Conservation (phyloP, 2,797 vertebrate species). For the Lateolabrax maculatus region DNA sequence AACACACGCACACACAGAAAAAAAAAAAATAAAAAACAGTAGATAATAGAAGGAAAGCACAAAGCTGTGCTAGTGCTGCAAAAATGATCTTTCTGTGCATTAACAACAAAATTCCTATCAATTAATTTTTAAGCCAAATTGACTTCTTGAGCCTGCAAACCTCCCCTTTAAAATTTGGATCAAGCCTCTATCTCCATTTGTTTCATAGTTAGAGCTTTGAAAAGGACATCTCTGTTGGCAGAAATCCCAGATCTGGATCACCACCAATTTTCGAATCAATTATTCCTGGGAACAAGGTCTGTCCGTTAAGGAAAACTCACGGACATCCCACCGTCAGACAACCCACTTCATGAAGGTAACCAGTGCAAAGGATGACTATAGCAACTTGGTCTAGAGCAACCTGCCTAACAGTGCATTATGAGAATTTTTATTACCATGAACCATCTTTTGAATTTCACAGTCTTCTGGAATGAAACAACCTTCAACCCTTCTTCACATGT, state of each 20-base stretch:
- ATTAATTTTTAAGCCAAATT: conserved; percentile 13
- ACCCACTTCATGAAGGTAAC: not conserved
- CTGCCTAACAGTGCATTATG: not conserved
- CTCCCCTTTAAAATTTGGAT: conserved; percentile 22
- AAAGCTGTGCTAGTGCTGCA: not conserved
- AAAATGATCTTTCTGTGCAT: conserved; percentile 9
- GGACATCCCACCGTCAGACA: not conserved
- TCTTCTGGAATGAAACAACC: not conserved
- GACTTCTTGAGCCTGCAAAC: conserved; percentile 11
- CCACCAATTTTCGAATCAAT: conserved; percentile 21
- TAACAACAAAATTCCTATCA: conserved; percentile 9
- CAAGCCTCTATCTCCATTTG: not conserved
- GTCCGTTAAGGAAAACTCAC: not conserved
- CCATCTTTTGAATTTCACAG: not conserved
- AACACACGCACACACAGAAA: not conserved
- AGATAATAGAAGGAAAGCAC: not conserved
- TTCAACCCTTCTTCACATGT: not conserved
- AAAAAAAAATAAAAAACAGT: not conserved
- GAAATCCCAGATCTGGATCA: conserved; percentile 20
- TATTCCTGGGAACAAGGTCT: not conserved
- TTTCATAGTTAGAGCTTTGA: conserved; percentile 19
- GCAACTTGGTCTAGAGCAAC: too few species aligned
- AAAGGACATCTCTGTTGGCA: conserved; percentile 22
- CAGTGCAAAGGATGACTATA: not conserved
- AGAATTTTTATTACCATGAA: not conserved